phyloP scores from a whole-genome alignment of 2,113 vertebrate species.

The Lethenteron reissneri region DNA sequence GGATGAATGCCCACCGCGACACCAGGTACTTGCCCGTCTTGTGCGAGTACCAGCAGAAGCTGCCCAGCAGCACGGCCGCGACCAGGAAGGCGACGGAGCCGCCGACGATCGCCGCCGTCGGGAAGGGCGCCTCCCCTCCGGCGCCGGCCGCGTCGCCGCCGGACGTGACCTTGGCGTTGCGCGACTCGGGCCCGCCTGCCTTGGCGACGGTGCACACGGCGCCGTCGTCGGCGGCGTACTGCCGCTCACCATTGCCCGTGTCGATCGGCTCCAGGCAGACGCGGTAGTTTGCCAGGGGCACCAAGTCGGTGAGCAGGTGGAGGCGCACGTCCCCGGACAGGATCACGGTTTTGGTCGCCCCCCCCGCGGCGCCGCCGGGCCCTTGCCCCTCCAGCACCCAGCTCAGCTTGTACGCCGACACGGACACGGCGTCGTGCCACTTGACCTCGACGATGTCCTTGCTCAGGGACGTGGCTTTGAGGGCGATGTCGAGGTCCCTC shows the following conservation, averaged over 20 bases:
- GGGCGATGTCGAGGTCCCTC: conserved; percentile 37
- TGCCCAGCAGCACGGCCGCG: conserved; percentile 45
- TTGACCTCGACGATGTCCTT: conserved; percentile 41
- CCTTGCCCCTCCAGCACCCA: conserved; percentile 48
- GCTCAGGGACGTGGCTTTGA: conserved; percentile 47
- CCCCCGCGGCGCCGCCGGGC: conserved; percentile 10
- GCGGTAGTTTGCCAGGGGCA: conserved; percentile 56
- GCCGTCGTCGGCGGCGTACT: conserved; percentile 32
- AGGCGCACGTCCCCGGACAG: conserved; percentile 57
- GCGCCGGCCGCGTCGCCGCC: conserved; percentile 9
- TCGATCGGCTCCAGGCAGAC: conserved; percentile 65
- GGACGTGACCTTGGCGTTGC: conserved; percentile 32
- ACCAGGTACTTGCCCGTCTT: conserved; percentile 49
- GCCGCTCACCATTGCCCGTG: conserved; percentile 40
- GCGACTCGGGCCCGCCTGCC: conserved; percentile 19
- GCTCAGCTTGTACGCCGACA: conserved; percentile 62
- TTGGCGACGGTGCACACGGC: conserved; percentile 46
- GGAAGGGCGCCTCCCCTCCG: conserved; percentile 31
- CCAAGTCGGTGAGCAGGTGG: conserved; percentile 52
- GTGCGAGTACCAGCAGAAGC: conserved; percentile 57
- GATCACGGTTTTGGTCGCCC: conserved; percentile 63
- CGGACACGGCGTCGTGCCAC: conserved; percentile 48
- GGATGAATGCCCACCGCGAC: conserved; percentile 36
- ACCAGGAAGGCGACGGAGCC: conserved; percentile 52
- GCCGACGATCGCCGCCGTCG: conserved; percentile 51